Percentiles rank a stretch among this genome's conserved stretches.
phyloP scores from a whole-genome alignment of 2,888 invertebrate species.

The Neoaliturus tenellus region DNA sequence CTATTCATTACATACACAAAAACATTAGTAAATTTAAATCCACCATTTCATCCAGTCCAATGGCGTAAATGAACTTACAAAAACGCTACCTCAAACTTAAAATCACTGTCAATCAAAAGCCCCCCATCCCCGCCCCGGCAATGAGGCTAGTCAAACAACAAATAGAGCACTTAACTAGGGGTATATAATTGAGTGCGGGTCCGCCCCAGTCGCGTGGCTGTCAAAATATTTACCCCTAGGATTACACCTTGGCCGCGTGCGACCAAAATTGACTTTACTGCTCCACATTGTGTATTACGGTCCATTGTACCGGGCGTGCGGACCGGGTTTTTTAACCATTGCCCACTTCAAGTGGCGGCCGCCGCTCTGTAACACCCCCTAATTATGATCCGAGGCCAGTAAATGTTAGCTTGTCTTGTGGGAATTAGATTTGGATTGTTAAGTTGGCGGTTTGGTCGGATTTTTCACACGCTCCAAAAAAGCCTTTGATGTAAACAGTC shows the following conservation, averaged over 20 bases:
- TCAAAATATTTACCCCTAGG: conserved; percentile 34
- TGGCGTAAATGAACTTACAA: too few species aligned
- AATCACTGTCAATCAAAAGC: too few species aligned
- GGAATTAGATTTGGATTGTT: background rate
- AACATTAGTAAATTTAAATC: too few species aligned
- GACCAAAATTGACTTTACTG: conserved; percentile 22
- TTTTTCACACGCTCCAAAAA: too few species aligned
- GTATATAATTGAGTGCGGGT: conserved; percentile 30
- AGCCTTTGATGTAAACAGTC: too few species aligned
- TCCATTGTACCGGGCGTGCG: background rate
- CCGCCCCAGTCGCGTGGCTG: background rate
- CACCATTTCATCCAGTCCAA: too few species aligned
- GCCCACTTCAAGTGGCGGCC: background rate
- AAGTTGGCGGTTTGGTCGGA: too few species aligned
- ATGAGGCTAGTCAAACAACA: conserved; percentile 5
- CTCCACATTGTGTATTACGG: conserved; percentile 7
- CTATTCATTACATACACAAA: too few species aligned
- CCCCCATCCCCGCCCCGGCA: background rate
- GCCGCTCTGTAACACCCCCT: background rate
- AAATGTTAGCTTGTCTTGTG: background rate
- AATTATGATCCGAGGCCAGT: background rate
- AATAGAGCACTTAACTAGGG: conserved; percentile 35
- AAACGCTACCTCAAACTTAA: too few species aligned
- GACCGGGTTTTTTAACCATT: background rate
- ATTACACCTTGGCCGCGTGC: conserved; percentile 12